Percentiles rank a stretch among this genome's conserved stretches.
These are phyloP conservation scores for Sphinx pinastri DNA, from an alignment of 2,888 invertebrate species.

Conservation along the genomic window DNA sequence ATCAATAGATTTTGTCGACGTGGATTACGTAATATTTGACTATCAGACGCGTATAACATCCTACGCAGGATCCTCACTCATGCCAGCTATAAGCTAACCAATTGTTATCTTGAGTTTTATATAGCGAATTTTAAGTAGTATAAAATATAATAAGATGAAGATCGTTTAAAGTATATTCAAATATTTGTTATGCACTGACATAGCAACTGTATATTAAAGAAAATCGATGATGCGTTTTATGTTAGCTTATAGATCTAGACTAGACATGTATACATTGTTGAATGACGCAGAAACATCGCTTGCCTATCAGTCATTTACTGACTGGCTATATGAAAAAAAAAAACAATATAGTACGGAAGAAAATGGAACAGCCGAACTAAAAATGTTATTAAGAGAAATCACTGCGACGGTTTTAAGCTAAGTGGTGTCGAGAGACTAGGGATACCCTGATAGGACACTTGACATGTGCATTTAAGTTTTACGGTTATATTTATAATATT, in stretches of 20 bases:
- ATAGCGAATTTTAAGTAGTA: neutral
- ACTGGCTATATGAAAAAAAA: neutral
- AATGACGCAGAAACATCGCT: neutral
- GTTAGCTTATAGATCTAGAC: neutral
- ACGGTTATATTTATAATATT: too few relatives aligned
- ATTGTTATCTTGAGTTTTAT: neutral
- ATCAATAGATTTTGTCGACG: slow-evolving; percentile 7
- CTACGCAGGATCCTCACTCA: slow-evolving; percentile 16
- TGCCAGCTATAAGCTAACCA: too few relatives aligned
- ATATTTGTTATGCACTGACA: neutral
- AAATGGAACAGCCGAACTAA: too few relatives aligned
- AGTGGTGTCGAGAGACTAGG: too few relatives aligned
- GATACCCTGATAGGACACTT: too few relatives aligned
- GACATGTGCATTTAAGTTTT: too few relatives aligned
- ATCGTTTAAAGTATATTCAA: neutral
- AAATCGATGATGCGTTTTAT: too few relatives aligned
- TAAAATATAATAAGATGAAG: neutral
- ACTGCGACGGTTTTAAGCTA: neutral
- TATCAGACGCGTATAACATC: neutral
- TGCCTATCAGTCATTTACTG: neutral
- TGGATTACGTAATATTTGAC: slow-evolving; percentile 16
- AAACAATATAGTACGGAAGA: neutral
- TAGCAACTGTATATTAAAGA: too few relatives aligned
- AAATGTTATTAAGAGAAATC: neutral
- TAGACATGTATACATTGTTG: neutral